Evolutionary conservation across 2,888 invertebrate species (phyloP).

Genomic region (Phragmatobia fuliginosa): DNA sequence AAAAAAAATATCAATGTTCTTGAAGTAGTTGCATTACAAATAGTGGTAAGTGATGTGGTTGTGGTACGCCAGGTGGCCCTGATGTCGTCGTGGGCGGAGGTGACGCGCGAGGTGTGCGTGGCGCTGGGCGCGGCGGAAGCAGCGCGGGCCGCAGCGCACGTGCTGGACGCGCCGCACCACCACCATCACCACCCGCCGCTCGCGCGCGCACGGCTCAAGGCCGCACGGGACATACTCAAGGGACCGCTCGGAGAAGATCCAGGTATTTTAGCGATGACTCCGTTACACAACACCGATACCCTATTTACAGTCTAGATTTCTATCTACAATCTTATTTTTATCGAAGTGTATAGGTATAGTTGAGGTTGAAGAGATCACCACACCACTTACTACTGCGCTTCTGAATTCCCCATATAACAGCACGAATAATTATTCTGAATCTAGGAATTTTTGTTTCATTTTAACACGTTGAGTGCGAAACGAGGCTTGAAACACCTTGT

Average conservation of each 20-base stretch:
- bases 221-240: conserved; percentile 90
- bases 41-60: neutral
- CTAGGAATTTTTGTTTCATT: too few relatives aligned
- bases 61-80: conserved; percentile 89
- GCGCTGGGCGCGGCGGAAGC: conserved; percentile 93
- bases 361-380: too few relatives aligned
- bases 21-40: too few relatives aligned
- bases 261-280: conserved; percentile 51
- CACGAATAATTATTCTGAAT: too few relatives aligned
- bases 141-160: conserved; percentile 91
- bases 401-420: too few relatives aligned
- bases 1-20: too few relatives aligned
- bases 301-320: too few relatives aligned
- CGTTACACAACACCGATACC: neutral
- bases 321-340: too few relatives aligned
- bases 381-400: too few relatives aligned
- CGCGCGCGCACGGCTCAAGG: conserved; percentile 93
- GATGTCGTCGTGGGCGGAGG: conserved; percentile 93
- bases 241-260: conserved; percentile 78
- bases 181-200: conserved; percentile 88
- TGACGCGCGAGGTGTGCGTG: conserved; percentile 92
- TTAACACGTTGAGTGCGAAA: too few relatives aligned
- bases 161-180: conserved; percentile 89
- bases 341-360: too few relatives aligned
- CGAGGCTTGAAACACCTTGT: too few relatives aligned